phyloP scores from a whole-genome alignment of 2,797 vertebrate genomes.

The Mycteria americana region DNA sequence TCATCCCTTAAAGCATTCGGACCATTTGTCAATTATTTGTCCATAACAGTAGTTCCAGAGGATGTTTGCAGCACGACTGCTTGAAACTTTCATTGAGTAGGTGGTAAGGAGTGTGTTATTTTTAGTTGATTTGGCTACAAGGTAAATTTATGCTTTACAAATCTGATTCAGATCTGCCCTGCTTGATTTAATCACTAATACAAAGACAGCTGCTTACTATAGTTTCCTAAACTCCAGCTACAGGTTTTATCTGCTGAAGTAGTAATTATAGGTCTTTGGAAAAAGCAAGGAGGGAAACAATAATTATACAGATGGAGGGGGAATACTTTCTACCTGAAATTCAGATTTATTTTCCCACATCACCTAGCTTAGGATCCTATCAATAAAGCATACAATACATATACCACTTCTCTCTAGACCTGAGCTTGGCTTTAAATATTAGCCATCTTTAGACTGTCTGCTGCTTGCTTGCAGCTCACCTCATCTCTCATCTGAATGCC shows the following conservation, averaged over 20 bases:
- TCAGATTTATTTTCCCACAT: constrained; percentile 36
- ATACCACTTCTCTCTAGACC: not conserved
- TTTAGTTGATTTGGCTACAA: constrained; percentile 55
- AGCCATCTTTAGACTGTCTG: not conserved
- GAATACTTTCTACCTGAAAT: constrained; percentile 44
- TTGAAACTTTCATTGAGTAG: constrained; percentile 33
- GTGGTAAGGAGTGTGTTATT: constrained; percentile 54
- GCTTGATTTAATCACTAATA: constrained; percentile 66
- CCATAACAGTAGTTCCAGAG: not conserved
- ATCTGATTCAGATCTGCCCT: constrained; percentile 66
- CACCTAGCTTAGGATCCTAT: constrained; percentile 13
- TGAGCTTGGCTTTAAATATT: not conserved
- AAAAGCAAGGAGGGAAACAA: constrained; percentile 46
- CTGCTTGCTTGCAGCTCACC: not conserved
- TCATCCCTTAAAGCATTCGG: not conserved
- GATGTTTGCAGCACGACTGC: constrained; percentile 8
- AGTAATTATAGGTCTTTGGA: constrained; percentile 65
- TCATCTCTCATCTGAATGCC: not conserved
- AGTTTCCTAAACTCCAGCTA: constrained; percentile 61
- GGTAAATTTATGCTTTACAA: constrained; percentile 69
- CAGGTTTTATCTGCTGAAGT: constrained; percentile 65
- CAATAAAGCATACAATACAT: not conserved
- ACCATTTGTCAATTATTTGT: constrained; percentile 8
- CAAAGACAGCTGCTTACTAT: constrained; percentile 65
- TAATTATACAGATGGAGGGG: constrained; percentile 48